Conservation (phyloP, 2,797 vertebrate genomes). For the Hozukius guyotensis region DNA sequence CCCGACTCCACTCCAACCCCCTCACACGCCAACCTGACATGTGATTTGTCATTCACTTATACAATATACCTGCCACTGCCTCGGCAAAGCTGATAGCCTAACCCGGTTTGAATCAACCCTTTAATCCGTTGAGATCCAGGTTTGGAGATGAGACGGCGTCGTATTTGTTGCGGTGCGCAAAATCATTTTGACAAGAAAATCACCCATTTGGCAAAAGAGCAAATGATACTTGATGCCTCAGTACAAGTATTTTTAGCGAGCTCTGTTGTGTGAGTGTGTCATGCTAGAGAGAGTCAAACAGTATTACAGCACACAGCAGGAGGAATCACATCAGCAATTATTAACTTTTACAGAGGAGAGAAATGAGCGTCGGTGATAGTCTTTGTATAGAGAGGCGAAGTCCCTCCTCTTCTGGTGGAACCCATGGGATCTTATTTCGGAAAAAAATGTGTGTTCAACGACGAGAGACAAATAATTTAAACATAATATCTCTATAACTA, state of each 20-base stretch:
- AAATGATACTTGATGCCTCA: background rate
- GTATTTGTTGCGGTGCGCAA: constrained; percentile 1
- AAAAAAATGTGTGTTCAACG: too few relatives aligned
- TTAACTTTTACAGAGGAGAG: background rate
- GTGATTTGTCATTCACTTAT: constrained; percentile 6
- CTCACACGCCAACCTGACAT: background rate
- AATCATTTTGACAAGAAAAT: constrained; percentile 46
- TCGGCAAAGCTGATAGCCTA: constrained; percentile 6
- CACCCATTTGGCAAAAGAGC: constrained; percentile 17
- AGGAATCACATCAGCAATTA: background rate
- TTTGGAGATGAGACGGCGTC: constrained; percentile 17
- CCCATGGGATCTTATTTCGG: too few relatives aligned
- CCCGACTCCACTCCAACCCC: background rate
- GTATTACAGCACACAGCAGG: background rate
- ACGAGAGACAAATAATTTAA: too few relatives aligned
- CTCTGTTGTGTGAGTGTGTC: background rate
- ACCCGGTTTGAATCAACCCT: constrained; percentile 36
- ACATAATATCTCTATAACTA: too few relatives aligned
- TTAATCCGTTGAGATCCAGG: constrained; percentile 25
- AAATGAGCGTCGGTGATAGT: background rate
- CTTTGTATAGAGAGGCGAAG: background rate
- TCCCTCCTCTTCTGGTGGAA: too few relatives aligned
- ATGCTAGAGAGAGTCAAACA: background rate
- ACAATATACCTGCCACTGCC: constrained; percentile 15
- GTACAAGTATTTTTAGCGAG: constrained; percentile 8